Evolutionary conservation across 2,113 vertebrate genomes (phyloP).

Genomic region (Anhinga anhinga): DNA sequence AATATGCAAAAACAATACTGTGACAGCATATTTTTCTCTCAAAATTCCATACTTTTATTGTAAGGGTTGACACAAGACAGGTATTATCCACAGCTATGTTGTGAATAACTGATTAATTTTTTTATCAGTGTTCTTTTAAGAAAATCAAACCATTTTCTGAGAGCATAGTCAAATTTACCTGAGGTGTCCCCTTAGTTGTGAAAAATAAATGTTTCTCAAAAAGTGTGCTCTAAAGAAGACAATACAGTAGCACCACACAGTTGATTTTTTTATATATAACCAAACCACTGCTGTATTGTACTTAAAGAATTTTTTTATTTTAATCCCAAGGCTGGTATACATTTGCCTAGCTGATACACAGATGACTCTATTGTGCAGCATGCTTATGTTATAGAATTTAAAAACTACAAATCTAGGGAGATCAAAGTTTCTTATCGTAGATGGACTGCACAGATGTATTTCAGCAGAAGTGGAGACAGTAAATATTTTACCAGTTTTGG

Average conservation of each 20-base stretch:
- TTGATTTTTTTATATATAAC: not conserved
- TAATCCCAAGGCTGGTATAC: not conserved
- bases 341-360: fast-evolving
- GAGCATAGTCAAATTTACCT: not conserved
- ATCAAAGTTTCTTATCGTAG: not conserved
- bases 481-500: not conserved
- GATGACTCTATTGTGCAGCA: not conserved
- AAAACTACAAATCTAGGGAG: not conserved
- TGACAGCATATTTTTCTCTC: not conserved
- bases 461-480: not conserved
- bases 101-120: not conserved
- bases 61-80: not conserved
- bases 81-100: not conserved
- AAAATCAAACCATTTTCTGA: not conserved
- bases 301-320: not conserved
- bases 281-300: not conserved
- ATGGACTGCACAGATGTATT: not conserved
- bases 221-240: not conserved
- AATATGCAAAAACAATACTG: not conserved
- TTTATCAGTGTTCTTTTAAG: not conserved
- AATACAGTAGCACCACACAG: not conserved
- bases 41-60: not conserved
- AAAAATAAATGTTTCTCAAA: not conserved
- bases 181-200: not conserved
- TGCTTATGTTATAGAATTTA: not conserved